These are phyloP conservation scores for Eristalis tenax DNA, from an alignment of 2,888 invertebrate species.

Conservation along the genomic window DNA sequence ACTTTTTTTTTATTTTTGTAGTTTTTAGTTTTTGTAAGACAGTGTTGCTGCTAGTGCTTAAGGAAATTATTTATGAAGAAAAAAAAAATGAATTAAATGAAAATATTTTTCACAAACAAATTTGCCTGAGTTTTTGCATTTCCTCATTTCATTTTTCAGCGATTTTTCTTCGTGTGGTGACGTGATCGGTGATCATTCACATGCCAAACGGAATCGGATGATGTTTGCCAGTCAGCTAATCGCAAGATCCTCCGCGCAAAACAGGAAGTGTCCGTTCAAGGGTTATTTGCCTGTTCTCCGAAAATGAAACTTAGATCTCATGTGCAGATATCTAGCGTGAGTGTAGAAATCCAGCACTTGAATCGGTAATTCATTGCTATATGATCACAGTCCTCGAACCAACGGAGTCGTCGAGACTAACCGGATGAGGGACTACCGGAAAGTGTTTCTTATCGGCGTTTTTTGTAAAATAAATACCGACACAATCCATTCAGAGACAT, in stretches of 20 bases:
- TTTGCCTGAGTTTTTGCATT: background rate
- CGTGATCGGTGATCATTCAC: no score
- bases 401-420: background rate
- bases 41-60: slow-evolving; percentile 20
- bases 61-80: slow-evolving; percentile 65
- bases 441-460: background rate
- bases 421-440: background rate
- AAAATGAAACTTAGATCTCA: background rate
- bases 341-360: no score
- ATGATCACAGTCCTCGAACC: no score
- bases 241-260: no score
- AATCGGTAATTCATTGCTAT: no score
- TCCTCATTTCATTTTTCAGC: slow-evolving; percentile 21
- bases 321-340: background rate
- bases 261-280: no score
- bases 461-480: background rate
- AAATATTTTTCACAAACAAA: slow-evolving; percentile 52
- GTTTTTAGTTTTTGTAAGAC: slow-evolving; percentile 2
- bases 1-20: slow-evolving; percentile 53
- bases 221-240: no score
- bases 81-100: slow-evolving; percentile 57
- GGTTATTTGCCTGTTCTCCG: no score
- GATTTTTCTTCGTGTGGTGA: background rate
- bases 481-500: background rate
- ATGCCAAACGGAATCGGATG: no score